A percentile compares a stretch with the other conserved stretches of the same genome.
phyloP scores from a whole-genome alignment of 2,113 vertebrate genomes.

The Thomomys bottae region DNA sequence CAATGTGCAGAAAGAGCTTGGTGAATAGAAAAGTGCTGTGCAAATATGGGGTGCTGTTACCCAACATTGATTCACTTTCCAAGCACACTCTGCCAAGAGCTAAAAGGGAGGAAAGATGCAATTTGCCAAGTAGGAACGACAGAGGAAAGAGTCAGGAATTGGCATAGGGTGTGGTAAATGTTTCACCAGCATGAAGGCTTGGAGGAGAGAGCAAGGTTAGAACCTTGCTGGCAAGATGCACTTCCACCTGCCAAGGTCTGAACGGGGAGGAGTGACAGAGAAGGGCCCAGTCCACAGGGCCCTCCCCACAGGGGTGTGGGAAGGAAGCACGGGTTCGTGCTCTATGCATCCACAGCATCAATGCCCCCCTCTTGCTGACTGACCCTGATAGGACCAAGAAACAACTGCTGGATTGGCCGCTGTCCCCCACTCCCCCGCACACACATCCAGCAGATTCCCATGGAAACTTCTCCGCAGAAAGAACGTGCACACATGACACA shows the following conservation, averaged over 20 bases:
- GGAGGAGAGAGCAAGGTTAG: background rate
- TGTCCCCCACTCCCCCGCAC: too few relatives aligned
- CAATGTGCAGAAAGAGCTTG: background rate
- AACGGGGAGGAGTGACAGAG: background rate
- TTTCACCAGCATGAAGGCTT: background rate
- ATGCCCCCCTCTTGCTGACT: background rate
- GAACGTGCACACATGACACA: accelerated
- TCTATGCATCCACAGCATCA: background rate
- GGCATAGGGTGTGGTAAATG: background rate
- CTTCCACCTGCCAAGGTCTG: background rate
- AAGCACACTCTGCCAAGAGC: constrained; percentile 14
- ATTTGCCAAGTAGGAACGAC: background rate
- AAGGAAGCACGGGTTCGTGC: background rate
- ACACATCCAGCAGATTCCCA: too few relatives aligned
- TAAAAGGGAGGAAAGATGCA: background rate
- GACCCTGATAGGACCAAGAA: background rate
- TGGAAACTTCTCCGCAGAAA: background rate
- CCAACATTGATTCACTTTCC: constrained; percentile 16
- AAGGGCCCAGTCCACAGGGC: background rate
- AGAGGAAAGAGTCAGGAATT: background rate
- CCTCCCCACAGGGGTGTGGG: background rate
- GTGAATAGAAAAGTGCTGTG: background rate
- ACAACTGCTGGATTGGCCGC: too few relatives aligned
- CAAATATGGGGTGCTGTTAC: background rate
- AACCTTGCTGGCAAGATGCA: too few relatives aligned